Evolutionary conservation across 1,140 invertebrate genomes (phyloP).

Genomic region (Drosophila persimilis): DNA sequence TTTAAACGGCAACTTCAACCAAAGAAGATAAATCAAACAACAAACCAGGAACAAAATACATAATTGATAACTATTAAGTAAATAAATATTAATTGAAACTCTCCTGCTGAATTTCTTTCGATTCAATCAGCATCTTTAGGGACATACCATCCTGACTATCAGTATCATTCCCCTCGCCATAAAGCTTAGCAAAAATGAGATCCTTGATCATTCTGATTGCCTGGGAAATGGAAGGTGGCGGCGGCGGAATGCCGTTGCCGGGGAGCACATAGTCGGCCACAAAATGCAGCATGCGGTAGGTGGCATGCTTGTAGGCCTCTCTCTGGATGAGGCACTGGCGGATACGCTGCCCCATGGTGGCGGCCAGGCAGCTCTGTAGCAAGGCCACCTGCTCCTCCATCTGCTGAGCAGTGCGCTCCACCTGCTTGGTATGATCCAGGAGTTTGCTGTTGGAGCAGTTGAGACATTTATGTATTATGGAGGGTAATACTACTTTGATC

Average conservation of each 20-base stretch:
- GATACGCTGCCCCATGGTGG: constrained; percentile 67
- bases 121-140: no score
- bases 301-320: constrained; percentile 58
- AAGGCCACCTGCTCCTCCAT: constrained; percentile 52
- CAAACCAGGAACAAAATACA: no score
- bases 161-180: no score
- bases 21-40: no score
- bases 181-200: constrained; percentile 22
- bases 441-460: constrained; percentile 26
- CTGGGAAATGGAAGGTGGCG: constrained; percentile 13
- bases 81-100: no score
- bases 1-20: no score
- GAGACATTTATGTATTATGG: not conserved
- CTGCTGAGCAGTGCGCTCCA: constrained; percentile 25
- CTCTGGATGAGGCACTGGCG: constrained; percentile 57
- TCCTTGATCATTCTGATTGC: constrained; percentile 37
- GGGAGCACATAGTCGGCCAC: constrained; percentile 67
- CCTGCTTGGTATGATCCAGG: constrained; percentile 12
- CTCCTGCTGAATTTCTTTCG: no score
- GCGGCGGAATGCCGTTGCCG: constrained; percentile 34
- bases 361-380: constrained; percentile 65
- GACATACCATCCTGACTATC: no score
- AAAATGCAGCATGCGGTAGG: constrained; percentile 63
- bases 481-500: not conserved
- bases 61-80: no score